phyloP scores from a whole-genome alignment of 1,140 invertebrate species.

The Colletes gigas region DNA sequence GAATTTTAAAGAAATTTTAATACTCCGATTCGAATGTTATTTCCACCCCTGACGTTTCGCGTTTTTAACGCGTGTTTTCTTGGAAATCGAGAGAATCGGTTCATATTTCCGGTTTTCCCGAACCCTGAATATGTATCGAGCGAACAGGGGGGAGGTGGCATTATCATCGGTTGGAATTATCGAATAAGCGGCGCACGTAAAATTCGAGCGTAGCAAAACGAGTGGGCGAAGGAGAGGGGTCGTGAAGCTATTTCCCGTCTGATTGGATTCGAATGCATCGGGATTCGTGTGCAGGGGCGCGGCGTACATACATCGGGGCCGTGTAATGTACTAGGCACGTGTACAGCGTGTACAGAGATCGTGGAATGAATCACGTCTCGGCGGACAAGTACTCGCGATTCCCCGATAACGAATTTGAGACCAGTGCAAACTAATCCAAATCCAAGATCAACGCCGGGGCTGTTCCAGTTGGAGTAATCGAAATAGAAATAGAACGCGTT shows the following conservation, averaged over 20 bases:
- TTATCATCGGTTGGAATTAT: constrained; percentile 25
- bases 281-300: constrained; percentile 15
- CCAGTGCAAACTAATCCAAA: constrained; percentile 48
- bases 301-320: constrained; percentile 8
- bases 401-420: constrained; percentile 55
- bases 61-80: neutral
- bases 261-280: constrained; percentile 47
- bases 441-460: constrained; percentile 49
- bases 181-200: constrained; percentile 31
- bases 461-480: constrained; percentile 22
- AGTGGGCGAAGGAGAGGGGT: constrained; percentile 21
- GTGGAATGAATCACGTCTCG: constrained; percentile 51
- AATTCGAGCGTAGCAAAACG: constrained; percentile 43
- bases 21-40: constrained; percentile 3
- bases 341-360: constrained; percentile 44
- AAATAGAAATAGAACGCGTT: constrained; percentile 43
- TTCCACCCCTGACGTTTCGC: constrained; percentile 6
- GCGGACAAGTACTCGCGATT: constrained; percentile 40
- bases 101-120: too few species aligned
- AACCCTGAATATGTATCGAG: neutral
- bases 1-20: neutral
- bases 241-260: constrained; percentile 50
- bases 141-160: neutral
- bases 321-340: constrained; percentile 25
- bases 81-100: too few species aligned